Conservation (phyloP, 2,888 invertebrate species). For the Hydrotaea diabolus region DNA sequence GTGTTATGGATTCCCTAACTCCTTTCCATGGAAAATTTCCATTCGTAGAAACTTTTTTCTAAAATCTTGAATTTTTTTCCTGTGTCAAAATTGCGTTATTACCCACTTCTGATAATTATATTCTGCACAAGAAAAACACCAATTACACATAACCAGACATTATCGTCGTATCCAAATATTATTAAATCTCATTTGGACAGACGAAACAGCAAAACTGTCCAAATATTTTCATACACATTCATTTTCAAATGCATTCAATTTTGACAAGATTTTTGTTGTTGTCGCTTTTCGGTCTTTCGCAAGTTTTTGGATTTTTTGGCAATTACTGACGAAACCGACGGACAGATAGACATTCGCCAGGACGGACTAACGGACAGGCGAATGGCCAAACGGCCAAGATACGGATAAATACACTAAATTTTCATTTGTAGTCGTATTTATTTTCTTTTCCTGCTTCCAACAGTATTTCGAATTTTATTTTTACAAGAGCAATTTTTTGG, state of each 20-base stretch:
- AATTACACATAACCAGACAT: conserved; percentile 31
- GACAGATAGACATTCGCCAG: conserved; percentile 50
- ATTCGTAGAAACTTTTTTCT: too few species aligned
- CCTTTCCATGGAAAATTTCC: too few species aligned
- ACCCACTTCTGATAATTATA: too few species aligned
- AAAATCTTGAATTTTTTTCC: too few species aligned
- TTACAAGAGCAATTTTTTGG: conserved; percentile 70
- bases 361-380: conserved; percentile 40
- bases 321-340: conserved; percentile 12
- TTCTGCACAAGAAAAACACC: neutral
- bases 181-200: conserved; percentile 39
- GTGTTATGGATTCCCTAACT: too few species aligned
- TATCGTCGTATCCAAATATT: conserved; percentile 32
- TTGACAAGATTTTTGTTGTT: conserved; percentile 34
- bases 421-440: conserved; percentile 71
- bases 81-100: too few species aligned
- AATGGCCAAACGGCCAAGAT: conserved; percentile 33
- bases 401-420: conserved; percentile 69
- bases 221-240: conserved; percentile 37
- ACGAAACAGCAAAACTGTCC: conserved; percentile 23
- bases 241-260: conserved; percentile 41
- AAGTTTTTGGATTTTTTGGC: conserved; percentile 30
- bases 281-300: conserved; percentile 1
- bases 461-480: conserved; percentile 53
- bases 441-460: conserved; percentile 69